Evolutionary conservation across 2,888 invertebrate species (phyloP).

Genomic region (Drosophila pseudotakahashii): DNA sequence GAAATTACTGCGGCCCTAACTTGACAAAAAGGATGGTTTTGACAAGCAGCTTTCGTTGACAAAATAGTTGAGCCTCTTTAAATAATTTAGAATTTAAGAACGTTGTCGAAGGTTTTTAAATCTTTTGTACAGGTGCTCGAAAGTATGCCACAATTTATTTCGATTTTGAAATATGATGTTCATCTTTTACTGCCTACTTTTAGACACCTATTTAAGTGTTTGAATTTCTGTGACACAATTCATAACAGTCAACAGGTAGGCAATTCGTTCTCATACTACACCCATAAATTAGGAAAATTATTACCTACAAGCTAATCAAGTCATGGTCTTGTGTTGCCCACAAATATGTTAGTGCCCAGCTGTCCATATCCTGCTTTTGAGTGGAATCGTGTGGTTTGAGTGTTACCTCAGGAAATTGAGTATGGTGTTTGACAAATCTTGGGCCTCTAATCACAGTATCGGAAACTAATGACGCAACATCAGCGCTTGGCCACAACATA

Average conservation of each 20-base stretch:
- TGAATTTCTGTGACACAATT: no score
- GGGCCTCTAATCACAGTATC: not conserved
- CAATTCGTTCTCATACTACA: not conserved
- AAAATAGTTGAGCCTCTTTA: not conserved
- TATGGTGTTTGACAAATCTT: not conserved
- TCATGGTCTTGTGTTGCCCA: not conserved
- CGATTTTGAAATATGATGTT: no score
- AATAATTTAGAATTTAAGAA: not conserved
- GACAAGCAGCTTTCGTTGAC: not conserved
- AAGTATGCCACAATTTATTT: no score
- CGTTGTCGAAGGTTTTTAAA: no score
- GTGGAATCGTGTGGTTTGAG: not conserved
- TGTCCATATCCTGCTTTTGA: not conserved
- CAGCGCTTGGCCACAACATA: no score
- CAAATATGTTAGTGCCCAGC: not conserved
- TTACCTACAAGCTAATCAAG: not conserved
- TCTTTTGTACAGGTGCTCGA: no score
- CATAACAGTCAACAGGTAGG: no score
- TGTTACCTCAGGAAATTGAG: not conserved
- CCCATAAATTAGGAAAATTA: not conserved
- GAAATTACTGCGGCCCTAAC: constrained; percentile 28
- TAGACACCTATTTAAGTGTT: no score
- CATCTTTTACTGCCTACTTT: no score
- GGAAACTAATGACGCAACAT: not conserved
- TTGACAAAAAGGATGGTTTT: constrained; percentile 5